Evolutionary conservation across 1,140 invertebrate genomes (phyloP).

Genomic region (Popillia japonica): DNA sequence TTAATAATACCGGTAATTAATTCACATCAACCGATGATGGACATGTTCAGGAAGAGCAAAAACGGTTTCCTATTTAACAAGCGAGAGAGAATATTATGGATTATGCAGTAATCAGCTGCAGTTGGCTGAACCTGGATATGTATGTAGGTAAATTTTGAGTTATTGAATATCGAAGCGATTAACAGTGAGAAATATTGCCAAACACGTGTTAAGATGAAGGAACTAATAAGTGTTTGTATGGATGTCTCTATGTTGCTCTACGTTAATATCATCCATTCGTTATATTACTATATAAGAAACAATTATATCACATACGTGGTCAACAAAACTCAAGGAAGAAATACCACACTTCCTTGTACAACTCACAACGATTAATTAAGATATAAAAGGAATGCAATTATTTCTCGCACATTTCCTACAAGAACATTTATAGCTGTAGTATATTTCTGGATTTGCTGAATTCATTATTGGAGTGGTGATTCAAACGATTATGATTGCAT

Average conservation of each 20-base stretch:
- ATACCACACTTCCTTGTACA: not conserved
- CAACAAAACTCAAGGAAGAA: not conserved
- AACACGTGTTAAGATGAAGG: slow-evolving; percentile 28
- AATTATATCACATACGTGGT: not conserved
- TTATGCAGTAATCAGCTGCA: not conserved
- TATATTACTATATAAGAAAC: not conserved
- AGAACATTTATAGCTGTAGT: too few species aligned
- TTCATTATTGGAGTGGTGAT: too few species aligned
- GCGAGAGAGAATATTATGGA: not conserved
- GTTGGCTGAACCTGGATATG: not conserved
- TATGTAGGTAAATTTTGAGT: not conserved
- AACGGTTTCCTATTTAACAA: slow-evolving; percentile 17
- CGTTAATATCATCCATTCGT: not conserved
- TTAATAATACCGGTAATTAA: slow-evolving; percentile 2
- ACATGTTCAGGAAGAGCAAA: slow-evolving; percentile 24
- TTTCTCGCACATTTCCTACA: not conserved
- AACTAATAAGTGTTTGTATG: slow-evolving; percentile 9
- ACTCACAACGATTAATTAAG: not conserved
- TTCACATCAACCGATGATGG: slow-evolving; percentile 17
- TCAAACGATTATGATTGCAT: too few species aligned
- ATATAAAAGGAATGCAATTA: not conserved
- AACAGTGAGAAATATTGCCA: slow-evolving; percentile 12
- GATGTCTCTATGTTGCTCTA: not conserved
- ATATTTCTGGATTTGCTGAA: too few species aligned
- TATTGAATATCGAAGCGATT: slow-evolving; percentile 11